phyloP scores from a whole-genome alignment of 2,797 vertebrate species.

The Somateria mollissima region DNA sequence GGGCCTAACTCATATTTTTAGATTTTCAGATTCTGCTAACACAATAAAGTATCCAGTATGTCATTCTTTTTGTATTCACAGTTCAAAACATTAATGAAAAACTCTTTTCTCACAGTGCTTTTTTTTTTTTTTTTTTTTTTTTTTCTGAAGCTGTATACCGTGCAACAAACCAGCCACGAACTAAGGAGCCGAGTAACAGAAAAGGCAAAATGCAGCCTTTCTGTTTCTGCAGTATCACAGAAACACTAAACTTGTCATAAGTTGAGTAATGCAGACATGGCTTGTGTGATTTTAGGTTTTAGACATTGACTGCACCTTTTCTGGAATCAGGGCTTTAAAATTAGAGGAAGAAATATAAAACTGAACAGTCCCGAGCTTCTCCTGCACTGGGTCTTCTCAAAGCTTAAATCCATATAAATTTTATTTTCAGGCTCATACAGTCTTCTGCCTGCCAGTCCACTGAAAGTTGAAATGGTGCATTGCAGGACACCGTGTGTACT shows the following conservation, averaged over 20 bases:
- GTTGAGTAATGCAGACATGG: rapidly evolving
- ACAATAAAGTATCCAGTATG: background rate
- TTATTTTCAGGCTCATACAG: background rate
- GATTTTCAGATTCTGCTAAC: background rate
- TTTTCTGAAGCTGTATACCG: background rate
- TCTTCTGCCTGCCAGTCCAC: background rate
- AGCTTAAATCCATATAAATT: background rate
- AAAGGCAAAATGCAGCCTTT: background rate
- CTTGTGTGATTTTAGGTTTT: rapidly evolving
- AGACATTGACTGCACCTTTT: background rate
- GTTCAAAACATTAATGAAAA: background rate
- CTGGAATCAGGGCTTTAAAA: background rate
- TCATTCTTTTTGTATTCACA: background rate
- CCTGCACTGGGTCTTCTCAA: background rate
- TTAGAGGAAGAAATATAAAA: background rate
- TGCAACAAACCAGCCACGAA: background rate
- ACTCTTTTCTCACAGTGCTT: background rate
- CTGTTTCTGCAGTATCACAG: background rate
- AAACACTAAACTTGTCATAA: background rate
- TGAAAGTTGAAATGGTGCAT: background rate
- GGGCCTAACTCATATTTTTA: rapidly evolving
- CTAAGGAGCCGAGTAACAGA: background rate
- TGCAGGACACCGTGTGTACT: rapidly evolving
- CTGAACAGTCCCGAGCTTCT: background rate
- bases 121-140: background rate